Percentiles rank a stretch among this genome's conserved stretches.
These are phyloP conservation scores for Aphelinus certus DNA, from an alignment of 1,140 invertebrate genomes.

Conservation along the genomic window DNA sequence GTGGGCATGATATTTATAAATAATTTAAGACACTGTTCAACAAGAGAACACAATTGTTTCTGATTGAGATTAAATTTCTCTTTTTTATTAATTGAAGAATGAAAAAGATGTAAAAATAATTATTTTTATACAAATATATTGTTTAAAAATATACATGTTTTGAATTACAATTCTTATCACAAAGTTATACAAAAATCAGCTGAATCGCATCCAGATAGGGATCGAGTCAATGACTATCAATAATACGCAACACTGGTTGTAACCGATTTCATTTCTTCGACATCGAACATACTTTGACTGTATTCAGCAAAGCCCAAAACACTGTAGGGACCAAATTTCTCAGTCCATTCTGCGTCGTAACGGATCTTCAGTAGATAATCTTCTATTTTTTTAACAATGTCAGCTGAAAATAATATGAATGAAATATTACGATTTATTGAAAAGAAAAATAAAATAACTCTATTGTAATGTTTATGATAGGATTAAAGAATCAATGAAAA, in stretches of 20 bases:
- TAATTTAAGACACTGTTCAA: neutral
- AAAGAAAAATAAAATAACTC: too few relatives aligned
- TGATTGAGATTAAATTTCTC: neutral
- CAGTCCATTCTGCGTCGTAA: constrained; percentile 48
- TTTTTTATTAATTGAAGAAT: constrained; percentile 14
- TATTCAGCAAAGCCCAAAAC: constrained; percentile 52
- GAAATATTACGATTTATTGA: too few relatives aligned
- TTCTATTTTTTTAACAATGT: constrained; percentile 55
- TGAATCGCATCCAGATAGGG: constrained; percentile 18
- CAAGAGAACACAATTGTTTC: neutral
- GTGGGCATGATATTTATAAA: neutral
- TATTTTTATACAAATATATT: constrained; percentile 24
- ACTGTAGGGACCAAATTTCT: constrained; percentile 46
- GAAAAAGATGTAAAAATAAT: constrained; percentile 4
- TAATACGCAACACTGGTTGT: constrained; percentile 63
- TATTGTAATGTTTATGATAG: too few relatives aligned
- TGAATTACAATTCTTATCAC: constrained; percentile 6
- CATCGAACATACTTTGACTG: constrained; percentile 54
- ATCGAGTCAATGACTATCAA: constrained; percentile 43
- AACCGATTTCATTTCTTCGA: constrained; percentile 56
- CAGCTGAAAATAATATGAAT: constrained; percentile 48
- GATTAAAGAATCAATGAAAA: too few relatives aligned
- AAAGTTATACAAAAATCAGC: constrained; percentile 34
- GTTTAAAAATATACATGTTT: neutral
- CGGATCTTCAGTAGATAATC: constrained; percentile 58